Evolutionary conservation across 2,888 invertebrate species (phyloP).

Genomic region (Drosophila prolongata): DNA sequence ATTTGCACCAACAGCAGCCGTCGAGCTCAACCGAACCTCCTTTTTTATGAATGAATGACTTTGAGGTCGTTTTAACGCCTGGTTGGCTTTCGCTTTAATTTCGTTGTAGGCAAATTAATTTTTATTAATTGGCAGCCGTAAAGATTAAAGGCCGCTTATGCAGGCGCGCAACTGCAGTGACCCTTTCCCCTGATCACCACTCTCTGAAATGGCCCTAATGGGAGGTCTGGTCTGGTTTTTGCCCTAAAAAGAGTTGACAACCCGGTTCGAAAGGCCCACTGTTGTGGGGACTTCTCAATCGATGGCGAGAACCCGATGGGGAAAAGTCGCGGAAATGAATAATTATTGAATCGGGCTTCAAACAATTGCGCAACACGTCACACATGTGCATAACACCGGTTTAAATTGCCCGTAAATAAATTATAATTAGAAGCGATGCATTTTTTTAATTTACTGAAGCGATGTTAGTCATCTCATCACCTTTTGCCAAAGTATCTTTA

Average conservation of each 20-base stretch:
- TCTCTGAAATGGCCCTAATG: slow-evolving; percentile 6
- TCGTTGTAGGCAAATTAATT: slow-evolving; percentile 58
- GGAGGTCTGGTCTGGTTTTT: slow-evolving; percentile 41
- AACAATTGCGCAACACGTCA: slow-evolving; percentile 46
- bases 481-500: neutral
- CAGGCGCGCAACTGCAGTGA: slow-evolving; percentile 2
- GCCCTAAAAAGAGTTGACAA: slow-evolving; percentile 44
- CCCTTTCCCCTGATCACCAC: neutral
- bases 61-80: slow-evolving; percentile 63
- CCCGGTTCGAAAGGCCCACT: slow-evolving; percentile 21
- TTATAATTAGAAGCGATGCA: slow-evolving; percentile 25
- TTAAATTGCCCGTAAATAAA: slow-evolving; percentile 40
- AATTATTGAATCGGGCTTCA: slow-evolving; percentile 60
- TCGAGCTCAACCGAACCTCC: slow-evolving; percentile 31
- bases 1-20: slow-evolving; percentile 66
- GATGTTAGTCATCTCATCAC: slow-evolving; percentile 14
- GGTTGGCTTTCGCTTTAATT: slow-evolving; percentile 46
- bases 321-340: slow-evolving; percentile 49
- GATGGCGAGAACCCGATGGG: neutral
- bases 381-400: slow-evolving; percentile 54
- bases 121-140: slow-evolving; percentile 53
- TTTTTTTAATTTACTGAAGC: slow-evolving; percentile 12
- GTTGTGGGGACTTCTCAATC: slow-evolving; percentile 3
- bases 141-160: slow-evolving; percentile 37
- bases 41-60: slow-evolving; percentile 73